These are phyloP conservation scores for Cavia aperea DNA, from an alignment of 2,113 vertebrate genomes.

Conservation along the genomic window DNA sequence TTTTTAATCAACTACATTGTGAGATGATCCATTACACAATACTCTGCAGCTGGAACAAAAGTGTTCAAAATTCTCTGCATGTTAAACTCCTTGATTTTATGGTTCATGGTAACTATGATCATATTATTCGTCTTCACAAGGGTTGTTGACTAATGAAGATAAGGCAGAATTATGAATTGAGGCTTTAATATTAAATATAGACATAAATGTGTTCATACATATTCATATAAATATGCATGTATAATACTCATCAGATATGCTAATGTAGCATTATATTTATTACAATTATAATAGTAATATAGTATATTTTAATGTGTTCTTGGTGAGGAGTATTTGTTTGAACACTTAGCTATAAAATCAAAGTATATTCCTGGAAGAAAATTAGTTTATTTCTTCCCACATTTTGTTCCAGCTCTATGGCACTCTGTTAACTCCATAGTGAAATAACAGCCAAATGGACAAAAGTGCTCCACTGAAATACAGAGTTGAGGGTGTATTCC, in stretches of 20 bases:
- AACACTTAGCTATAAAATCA: neutral
- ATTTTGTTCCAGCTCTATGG: neutral
- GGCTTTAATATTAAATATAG: neutral
- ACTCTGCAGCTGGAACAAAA: neutral
- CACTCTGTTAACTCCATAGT: neutral
- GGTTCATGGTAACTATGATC: neutral
- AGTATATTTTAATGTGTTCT: neutral
- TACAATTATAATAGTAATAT: neutral
- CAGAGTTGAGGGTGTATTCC: neutral
- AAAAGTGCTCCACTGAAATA: neutral
- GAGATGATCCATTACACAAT: neutral
- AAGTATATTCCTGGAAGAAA: neutral
- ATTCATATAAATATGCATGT: neutral
- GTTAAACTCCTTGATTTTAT: neutral
- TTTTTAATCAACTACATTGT: neutral
- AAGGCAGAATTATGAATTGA: neutral
- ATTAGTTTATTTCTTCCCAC: neutral
- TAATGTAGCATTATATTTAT: neutral
- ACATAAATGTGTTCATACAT: neutral
- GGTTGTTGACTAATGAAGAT: neutral
- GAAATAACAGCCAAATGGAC: neutral
- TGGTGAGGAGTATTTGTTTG: neutral
- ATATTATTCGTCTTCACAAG: neutral
- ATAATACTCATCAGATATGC: neutral
- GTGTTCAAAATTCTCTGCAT: neutral